A percentile compares a stretch with the other conserved stretches of the same genome.
These are phyloP conservation scores for Eupeodes corollae DNA, from an alignment of 1,140 invertebrate species.

Conservation along the genomic window DNA sequence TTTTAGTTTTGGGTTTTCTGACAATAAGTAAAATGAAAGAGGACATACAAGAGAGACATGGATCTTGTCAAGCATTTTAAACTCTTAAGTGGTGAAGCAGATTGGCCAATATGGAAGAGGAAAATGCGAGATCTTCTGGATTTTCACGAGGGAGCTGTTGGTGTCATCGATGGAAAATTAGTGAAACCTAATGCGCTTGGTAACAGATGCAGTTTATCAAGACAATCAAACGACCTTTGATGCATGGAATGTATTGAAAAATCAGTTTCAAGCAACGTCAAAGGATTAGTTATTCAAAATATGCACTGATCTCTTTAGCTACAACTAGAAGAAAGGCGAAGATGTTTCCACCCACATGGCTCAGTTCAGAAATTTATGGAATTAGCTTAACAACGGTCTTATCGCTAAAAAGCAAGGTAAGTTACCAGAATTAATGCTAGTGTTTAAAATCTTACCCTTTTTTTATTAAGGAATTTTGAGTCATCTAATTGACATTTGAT, in stretches of 20 bases:
- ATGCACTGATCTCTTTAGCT: background rate
- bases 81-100: too few species aligned
- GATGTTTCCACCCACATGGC: slow-evolving; percentile 2
- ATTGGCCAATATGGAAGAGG: too few species aligned
- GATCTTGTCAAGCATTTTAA: too few species aligned
- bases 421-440: background rate
- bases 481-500: slow-evolving; percentile 2
- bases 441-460: slow-evolving; percentile 3
- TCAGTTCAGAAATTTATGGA: background rate
- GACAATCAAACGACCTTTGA: too few species aligned
- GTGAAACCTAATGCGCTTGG: too few species aligned
- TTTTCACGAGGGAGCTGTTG: too few species aligned
- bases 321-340: background rate
- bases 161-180: too few species aligned
- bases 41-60: too few species aligned
- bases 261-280: slow-evolving; percentile 1
- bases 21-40: too few species aligned
- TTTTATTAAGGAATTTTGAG: slow-evolving; percentile 2
- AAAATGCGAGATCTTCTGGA: too few species aligned
- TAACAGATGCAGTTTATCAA: too few species aligned
- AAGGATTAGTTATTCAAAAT: slow-evolving; percentile 1
- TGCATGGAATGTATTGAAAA: slow-evolving; percentile 1
- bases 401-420: background rate
- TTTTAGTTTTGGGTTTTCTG: too few species aligned
- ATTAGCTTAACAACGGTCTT: slow-evolving; percentile 1